These are phyloP conservation scores for Lycaon pictus DNA, from an alignment of 2,113 vertebrate species.

Conservation along the genomic window DNA sequence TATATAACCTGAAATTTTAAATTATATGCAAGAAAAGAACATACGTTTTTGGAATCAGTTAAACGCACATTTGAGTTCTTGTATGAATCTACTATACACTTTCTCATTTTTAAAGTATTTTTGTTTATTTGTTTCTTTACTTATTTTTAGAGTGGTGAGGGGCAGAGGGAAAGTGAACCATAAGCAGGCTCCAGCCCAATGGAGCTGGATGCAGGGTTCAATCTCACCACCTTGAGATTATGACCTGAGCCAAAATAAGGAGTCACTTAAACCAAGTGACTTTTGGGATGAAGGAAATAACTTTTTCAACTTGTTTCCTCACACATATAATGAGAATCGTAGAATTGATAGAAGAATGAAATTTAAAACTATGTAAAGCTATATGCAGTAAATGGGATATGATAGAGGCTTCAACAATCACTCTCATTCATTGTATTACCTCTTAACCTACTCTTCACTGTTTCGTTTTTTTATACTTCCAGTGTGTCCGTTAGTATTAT, in stretches of 20 bases:
- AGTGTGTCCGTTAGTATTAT: neutral
- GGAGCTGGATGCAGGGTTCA: neutral
- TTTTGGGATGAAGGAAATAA: neutral
- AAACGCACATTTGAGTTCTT: neutral
- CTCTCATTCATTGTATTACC: neutral
- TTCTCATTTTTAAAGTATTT: neutral
- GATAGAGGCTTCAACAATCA: neutral
- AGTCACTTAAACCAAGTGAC: neutral
- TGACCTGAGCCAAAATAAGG: neutral
- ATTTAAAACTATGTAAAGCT: neutral
- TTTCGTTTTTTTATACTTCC: neutral
- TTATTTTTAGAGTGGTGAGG: neutral
- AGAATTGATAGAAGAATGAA: neutral
- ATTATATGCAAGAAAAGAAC: neutral
- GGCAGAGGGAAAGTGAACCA: neutral
- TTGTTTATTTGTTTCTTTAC: neutral
- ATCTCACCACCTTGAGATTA: neutral
- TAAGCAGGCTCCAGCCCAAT: neutral
- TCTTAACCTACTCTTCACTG: neutral
- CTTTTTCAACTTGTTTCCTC: neutral
- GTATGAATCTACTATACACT: neutral
- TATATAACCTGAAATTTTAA: constrained; percentile 4
- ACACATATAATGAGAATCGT: neutral
- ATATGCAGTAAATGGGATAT: neutral
- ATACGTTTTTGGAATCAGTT: neutral